phyloP scores from a whole-genome alignment of 2,888 invertebrate genomes.

The Hypselothyrea guttata region DNA sequence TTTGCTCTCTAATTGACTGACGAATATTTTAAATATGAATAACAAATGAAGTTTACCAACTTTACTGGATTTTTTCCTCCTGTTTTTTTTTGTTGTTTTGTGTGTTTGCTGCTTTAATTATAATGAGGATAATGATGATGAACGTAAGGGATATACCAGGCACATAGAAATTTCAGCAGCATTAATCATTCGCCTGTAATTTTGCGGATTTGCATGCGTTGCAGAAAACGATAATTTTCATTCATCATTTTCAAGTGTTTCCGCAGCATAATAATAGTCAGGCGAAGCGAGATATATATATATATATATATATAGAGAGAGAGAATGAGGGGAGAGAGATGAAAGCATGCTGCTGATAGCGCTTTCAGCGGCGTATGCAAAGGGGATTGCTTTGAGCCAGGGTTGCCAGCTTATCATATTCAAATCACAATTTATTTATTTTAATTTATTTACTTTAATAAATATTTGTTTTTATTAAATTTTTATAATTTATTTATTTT shows the following conservation, averaged over 20 bases:
- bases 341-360: constrained; percentile 24
- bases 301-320: neutral
- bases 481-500: no score
- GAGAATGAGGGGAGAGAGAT: constrained; percentile 2
- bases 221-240: constrained; percentile 77
- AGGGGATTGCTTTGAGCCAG: no score
- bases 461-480: no score
- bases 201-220: constrained; percentile 76
- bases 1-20: constrained; percentile 73
- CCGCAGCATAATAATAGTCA: constrained; percentile 73
- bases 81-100: neutral
- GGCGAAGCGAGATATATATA: constrained; percentile 12
- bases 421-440: no score
- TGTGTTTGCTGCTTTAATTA: constrained; percentile 18
- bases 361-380: no score
- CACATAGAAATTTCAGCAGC: constrained; percentile 38
- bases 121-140: constrained; percentile 24
- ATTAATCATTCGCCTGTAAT: constrained; percentile 77
- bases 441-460: no score
- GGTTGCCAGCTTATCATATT: no score
- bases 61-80: no score
- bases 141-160: constrained; percentile 22
- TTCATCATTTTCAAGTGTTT: constrained; percentile 77
- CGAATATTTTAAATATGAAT: constrained; percentile 76
- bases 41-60: constrained; percentile 65